Evolutionary conservation across 1,140 invertebrate genomes (phyloP).

Genomic region (Aphidius ervi): DNA sequence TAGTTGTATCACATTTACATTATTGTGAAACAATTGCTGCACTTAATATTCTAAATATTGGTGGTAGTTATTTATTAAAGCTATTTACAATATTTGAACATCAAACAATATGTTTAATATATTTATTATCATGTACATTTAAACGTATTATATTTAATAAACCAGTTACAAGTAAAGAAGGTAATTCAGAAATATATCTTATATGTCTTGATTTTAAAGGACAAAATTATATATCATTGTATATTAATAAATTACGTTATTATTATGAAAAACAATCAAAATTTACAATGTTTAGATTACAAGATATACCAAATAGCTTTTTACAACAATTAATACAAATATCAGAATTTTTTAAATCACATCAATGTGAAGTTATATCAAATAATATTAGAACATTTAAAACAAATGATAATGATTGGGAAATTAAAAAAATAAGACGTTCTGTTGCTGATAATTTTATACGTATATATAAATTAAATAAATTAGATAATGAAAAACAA

Average conservation of each 20-base stretch:
- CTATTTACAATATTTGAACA: conserved; percentile 89
- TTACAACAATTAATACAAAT: conserved; percentile 65
- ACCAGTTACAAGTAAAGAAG: conserved; percentile 85
- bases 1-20: conserved; percentile 69
- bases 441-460: conserved; percentile 36
- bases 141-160: conserved; percentile 73
- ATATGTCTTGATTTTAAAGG: conserved; percentile 70
- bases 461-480: conserved; percentile 29
- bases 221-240: conserved; percentile 40
- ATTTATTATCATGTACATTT: conserved; percentile 75
- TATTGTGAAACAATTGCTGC: conserved; percentile 79
- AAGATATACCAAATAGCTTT: conserved; percentile 64
- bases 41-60: conserved; percentile 63
- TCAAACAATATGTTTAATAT: conserved; percentile 73
- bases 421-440: conserved; percentile 26
- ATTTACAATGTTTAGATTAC: conserved; percentile 50
- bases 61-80: conserved; percentile 84
- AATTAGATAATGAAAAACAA: conserved; percentile 24
- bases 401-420: not conserved
- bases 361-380: conserved; percentile 62
- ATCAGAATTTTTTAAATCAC: conserved; percentile 60
- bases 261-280: conserved; percentile 46
- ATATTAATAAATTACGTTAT: conserved; percentile 51
- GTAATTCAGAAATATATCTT: conserved; percentile 91
- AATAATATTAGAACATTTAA: conserved; percentile 60